Base-by-base conservation (phyloP, 2,888 invertebrate species). In the Sinhomidia bicolor region DNA sequence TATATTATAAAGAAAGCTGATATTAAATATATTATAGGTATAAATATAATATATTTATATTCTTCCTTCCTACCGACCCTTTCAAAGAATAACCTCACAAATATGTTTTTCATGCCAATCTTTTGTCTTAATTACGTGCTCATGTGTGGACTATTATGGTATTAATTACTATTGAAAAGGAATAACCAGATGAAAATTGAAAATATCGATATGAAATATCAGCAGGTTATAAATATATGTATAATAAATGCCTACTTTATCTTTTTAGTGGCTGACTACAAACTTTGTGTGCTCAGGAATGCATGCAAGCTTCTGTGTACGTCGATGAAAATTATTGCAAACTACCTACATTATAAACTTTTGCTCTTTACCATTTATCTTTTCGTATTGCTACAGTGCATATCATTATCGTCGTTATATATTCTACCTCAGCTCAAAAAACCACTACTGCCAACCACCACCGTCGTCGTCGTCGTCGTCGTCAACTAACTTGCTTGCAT, bases 131-230 rank as follows among this genome's bases (percentile, higher is more conserved):
- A 74, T 74, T 74, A 47, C 14, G 29, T 32, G 12, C 32, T 44
- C 4, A 41, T n/a, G 65, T 47, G 26, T 6, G 74, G 10, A 68
- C 10, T 17, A 68, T 6, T 62, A n/a, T 29, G 23, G 44, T 29
- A 76, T 76, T 76, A 76, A 51, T 51, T 76, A 76, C 51, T 32
- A 51, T 10, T 51, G 51, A 32, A n/a, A 51, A 54, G 17, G 12
- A 76, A 41, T 76, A 54, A 54, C 76, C 76, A 51, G 76, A 76
- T 76, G 51, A 76, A 76, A 51, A 51, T 65, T 65, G 17, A 76
- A 54, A 14, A 26, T 51, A 76, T 29, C 44, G 26, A 76, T 47
- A 26, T 54, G 17, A 54, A 32, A 51, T 51, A 51, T 51, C 29
- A 29, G 36, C 20, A 23, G 23, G 12, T 51, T 51, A 14, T n/a